Evolutionary conservation across 2,888 invertebrate species (phyloP), one percentile per base, ranked within the genome.

Genomic region (Scrobipalpa atriplicella): DNA sequence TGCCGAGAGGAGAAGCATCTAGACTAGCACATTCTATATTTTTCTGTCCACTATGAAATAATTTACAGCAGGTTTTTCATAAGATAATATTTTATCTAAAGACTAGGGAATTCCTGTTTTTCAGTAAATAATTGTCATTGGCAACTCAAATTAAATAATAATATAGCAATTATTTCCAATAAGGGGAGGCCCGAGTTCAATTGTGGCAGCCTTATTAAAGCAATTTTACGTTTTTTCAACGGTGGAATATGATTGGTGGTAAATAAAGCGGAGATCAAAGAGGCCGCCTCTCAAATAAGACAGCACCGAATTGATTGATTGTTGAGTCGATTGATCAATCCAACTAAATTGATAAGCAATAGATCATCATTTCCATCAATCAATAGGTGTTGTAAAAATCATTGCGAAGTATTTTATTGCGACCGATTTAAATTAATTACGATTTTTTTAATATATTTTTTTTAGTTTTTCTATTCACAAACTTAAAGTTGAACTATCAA

Each of bases 291-390:
- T 38, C 36, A 58, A 38, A 58, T 58, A n/a, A 38, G 38, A 58
- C 29, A 58, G 58, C 58, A 58, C 38, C n/a, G 58, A 58, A 36
- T 56, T 58, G 58, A 58, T 58, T 58, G 29, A 58, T 58, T 36
- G 16, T 16, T n/a, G 16, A 18, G 9, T 6, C 58, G 36, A 58
- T 58, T 58, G 58, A 58, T 38, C 58, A 58, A 58, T 58, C 58
- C 29, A 58, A 58, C 58, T 6, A 58, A 58, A 58, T 58, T 58
- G 66, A 62, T 36, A 61, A 62, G 66, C 39, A 62, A 62, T 66
- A 52, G 62, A 66, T 66, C 62, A 66, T 66, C 62, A 62, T 66
- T 62, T 62, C 19, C 18, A 41, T 52, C 66, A 66, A 66, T 66
- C 66, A 61, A 66, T 19, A 43, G 16, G n/a, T 19, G 54, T 52